These are phyloP conservation scores for Parazoanthus atlanticus DNA, from an alignment of 92 coral and sea anemone species.

Conservation along the genomic window DNA sequence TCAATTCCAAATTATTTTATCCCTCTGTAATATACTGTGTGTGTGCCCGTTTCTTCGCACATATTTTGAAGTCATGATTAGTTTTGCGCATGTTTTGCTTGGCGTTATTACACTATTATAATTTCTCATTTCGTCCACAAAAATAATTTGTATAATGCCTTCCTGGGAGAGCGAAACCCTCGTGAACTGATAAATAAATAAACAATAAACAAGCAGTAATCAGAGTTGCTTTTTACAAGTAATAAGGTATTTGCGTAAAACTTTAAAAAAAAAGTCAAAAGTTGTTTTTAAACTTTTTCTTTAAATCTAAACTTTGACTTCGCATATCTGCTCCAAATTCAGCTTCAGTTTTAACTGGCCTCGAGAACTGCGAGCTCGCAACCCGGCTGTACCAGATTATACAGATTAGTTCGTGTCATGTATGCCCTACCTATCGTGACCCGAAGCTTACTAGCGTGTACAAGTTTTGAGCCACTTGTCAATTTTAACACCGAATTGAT, in stretches of 20 bases:
- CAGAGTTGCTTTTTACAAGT: slow-evolving; percentile 9
- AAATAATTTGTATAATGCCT: slow-evolving; percentile 31
- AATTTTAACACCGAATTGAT: slow-evolving; percentile 34
- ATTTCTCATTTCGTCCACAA: slow-evolving; percentile 16
- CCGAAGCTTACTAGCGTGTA: slow-evolving; percentile 25
- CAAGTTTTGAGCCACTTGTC: slow-evolving; percentile 19
- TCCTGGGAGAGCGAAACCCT: slow-evolving; percentile 43
- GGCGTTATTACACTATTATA: slow-evolving; percentile 12
- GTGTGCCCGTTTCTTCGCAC: not conserved
- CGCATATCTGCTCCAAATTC: not conserved
- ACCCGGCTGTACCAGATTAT: slow-evolving; percentile 30
- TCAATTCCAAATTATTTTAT: slow-evolving; percentile 46
- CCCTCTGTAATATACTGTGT: not conserved
- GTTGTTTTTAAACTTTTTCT: not conserved
- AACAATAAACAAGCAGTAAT: slow-evolving; percentile 29
- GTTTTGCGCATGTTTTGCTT: slow-evolving; percentile 9
- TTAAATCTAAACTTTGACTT: not conserved
- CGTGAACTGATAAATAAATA: slow-evolving; percentile 27
- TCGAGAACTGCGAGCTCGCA: not conserved
- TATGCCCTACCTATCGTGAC: slow-evolving; percentile 24
- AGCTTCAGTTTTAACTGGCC: not conserved
- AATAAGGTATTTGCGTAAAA: slow-evolving; percentile 9
- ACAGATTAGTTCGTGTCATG: slow-evolving; percentile 24
- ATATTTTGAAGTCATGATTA: not conserved
- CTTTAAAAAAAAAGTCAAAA: slow-evolving; percentile 7